phyloP scores from a whole-genome alignment of 2,113 vertebrate species.

The Stegastes partitus region DNA sequence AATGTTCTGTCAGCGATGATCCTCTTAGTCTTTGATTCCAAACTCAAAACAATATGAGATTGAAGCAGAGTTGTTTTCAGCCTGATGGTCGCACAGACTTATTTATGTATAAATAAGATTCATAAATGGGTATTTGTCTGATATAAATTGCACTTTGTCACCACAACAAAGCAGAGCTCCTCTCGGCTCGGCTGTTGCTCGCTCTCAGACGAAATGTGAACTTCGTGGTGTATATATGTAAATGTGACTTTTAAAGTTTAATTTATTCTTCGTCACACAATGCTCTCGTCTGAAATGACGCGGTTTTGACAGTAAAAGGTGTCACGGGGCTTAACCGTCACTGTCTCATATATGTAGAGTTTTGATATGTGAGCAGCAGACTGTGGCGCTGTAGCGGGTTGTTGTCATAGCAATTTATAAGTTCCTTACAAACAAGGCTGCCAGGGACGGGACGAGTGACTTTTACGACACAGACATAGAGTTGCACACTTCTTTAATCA shows the following conservation, averaged over 20 bases:
- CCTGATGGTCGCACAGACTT: conserved; percentile 1
- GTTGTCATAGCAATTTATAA: conserved; percentile 4
- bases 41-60: neutral
- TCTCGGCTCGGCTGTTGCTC: neutral
- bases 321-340: neutral
- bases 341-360: no score
- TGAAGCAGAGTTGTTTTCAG: conserved; percentile 1
- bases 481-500: neutral
- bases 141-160: conserved; percentile 3
- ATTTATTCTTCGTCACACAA: conserved; percentile 15
- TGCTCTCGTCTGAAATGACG: neutral
- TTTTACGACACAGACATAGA: neutral
- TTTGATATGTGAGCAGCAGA: neutral
- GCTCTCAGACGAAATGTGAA: conserved; percentile 50
- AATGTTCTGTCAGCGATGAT: neutral
- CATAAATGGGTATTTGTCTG: neutral
- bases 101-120: conserved; percentile 3
- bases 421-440: neutral
- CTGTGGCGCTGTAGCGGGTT: neutral
- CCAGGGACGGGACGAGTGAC: neutral
- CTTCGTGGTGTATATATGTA: neutral
- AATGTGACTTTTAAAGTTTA: conserved; percentile 31
- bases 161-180: neutral
- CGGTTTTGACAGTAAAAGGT: neutral
- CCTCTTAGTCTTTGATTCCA: neutral